A percentile compares a stretch with the other conserved stretches of the same genome.
phyloP scores from a whole-genome alignment of 92 coral and sea anemone genomes.

The Pocillopora meandrina region DNA sequence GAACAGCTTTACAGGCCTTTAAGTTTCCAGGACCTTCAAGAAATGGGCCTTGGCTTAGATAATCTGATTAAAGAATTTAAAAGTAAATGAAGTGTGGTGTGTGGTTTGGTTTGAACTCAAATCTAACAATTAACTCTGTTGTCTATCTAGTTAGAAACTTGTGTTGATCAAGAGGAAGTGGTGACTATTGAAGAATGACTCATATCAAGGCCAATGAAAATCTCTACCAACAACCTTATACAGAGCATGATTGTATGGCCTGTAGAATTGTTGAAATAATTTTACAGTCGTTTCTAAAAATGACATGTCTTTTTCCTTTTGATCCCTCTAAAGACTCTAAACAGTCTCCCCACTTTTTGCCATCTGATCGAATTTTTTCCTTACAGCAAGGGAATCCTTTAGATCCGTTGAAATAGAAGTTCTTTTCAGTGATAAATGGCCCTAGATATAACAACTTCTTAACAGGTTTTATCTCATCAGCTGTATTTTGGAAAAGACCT shows the following conservation, averaged over 20 bases:
- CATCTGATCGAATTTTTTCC: conserved; percentile 56
- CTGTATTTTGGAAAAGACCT: conserved; percentile 72
- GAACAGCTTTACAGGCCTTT: too few relatives aligned
- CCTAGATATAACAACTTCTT: conserved; percentile 75
- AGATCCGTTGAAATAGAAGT: conserved; percentile 74
- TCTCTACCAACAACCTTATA: conserved; percentile 79
- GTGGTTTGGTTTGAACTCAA: too few relatives aligned
- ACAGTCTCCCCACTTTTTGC: conserved; percentile 59
- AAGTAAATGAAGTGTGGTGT: not conserved
- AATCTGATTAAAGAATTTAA: not conserved
- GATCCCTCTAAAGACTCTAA: conserved; percentile 48
- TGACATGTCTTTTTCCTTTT: conserved; percentile 85
- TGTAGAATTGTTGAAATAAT: conserved; percentile 71
- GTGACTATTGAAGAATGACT: too few relatives aligned
- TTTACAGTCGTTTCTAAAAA: conserved; percentile 38
- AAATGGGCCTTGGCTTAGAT: not conserved
- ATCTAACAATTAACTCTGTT: too few relatives aligned
- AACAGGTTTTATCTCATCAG: conserved; percentile 66
- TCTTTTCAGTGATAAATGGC: conserved; percentile 63
- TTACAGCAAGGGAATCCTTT: conserved; percentile 86
- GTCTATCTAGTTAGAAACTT: too few relatives aligned
- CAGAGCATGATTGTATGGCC: conserved; percentile 82
- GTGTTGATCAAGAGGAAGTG: too few relatives aligned
- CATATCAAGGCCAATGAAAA: conserved; percentile 81
- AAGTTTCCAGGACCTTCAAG: too few relatives aligned